Evolutionary conservation across 2,797 vertebrate species (phyloP).

Genomic region (Micromesistius poutassou): DNA sequence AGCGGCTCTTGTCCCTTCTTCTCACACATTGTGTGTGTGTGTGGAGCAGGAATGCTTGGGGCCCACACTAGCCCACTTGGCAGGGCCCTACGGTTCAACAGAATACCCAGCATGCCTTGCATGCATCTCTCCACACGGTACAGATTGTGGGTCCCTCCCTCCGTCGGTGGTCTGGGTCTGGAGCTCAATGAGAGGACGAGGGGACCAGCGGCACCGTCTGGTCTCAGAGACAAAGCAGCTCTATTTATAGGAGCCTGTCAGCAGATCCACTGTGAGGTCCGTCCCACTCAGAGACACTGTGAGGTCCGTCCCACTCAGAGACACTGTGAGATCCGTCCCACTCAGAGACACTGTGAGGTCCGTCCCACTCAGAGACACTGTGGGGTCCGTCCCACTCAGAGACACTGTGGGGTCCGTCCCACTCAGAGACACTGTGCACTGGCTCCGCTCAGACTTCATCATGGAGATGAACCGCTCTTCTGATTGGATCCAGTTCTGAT

Average conservation of each 20-base stretch:
- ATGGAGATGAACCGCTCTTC: not conserved
- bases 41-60: constrained; percentile 1
- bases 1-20: not conserved
- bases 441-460: too few relatives aligned
- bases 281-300: too few relatives aligned
- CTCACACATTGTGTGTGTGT: not conserved
- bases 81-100: not conserved
- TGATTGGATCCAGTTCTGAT: not conserved
- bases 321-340: too few relatives aligned
- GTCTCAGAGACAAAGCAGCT: constrained; percentile 19
- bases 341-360: too few relatives aligned
- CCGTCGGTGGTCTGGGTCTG: constrained; percentile 39
- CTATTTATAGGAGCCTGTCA: constrained; percentile 32
- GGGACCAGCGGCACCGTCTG: constrained; percentile 20
- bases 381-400: too few relatives aligned
- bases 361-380: too few relatives aligned
- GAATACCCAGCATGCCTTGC: not conserved
- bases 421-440: too few relatives aligned
- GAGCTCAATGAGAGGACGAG: constrained; percentile 44
- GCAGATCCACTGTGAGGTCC: constrained; percentile 4
- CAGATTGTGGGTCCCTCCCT: constrained; percentile 36
- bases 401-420: too few relatives aligned
- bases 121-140: not conserved
- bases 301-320: too few relatives aligned
- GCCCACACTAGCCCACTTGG: not conserved